Base-by-base conservation (phyloP, 2,113 vertebrate genomes). In the Elgaria multicarinata region DNA sequence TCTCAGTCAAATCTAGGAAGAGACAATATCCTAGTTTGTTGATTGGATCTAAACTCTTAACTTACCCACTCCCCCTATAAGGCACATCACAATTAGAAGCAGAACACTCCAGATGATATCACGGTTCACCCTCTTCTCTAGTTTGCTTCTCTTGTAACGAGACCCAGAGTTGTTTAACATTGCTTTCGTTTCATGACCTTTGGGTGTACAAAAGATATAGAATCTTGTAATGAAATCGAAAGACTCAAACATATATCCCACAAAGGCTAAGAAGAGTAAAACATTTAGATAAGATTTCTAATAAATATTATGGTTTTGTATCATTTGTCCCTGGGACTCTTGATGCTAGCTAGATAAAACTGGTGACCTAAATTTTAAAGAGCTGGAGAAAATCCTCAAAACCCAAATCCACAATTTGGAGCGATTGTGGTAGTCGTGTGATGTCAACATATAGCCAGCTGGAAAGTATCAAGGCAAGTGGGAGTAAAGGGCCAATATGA, bases 111-210 rank as follows among this genome's bases (percentile, higher is more conserved):
- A 99, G 87, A 99, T 94, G 88, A 99, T 95, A 64, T 99, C 98
- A 2, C 93, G 92, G 89, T 99, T 99, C 53, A 99, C 97, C 89
- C 93, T 97, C 89, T 97, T 97, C 94, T 99, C 99, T 95, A 99
- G 94, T 93, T 97, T 97, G 94, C 99, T 99, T 80, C 98, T 97
- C 55, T 99, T 99, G 75, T 98, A 99, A 85, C 98, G 96, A 0
- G 98, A 98, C 0, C 98, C 98, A 0, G 96, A 98, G 94, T 99
- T 99, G 96, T 99, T 99, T 96, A 99, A 97, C 98, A 99, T 99
- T 12, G 98, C 98, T 97, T 99, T 99, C 83, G 99, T 99, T 96
- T 99, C 99, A 94, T 99, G 99, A 88, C 99, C 99, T 89, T 99
- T 87, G 31, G 93, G 87, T 31, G 74, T 74, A 90, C 20, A 92